Evolutionary conservation across 2,888 invertebrate genomes (phyloP), one percentile per base, ranked within the genome.

Genomic region (Thalpophila matura): DNA sequence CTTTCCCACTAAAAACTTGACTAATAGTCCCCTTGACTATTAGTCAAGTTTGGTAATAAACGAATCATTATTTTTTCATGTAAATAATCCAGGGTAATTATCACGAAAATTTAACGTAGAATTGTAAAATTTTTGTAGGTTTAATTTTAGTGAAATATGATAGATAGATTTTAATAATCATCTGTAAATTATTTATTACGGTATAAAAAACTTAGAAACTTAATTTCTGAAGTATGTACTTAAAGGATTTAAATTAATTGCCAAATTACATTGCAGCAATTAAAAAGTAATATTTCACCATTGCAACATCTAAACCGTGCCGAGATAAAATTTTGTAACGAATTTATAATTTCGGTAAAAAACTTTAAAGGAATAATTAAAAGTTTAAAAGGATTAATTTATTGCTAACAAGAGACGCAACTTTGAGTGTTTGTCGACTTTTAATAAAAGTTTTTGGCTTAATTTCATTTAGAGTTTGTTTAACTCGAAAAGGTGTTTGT

Each of bases 341-440:
- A 61, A 68, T 66, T 60, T 57, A 63, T 54, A 64, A 62, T 72
- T 24, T 20, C 10, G 20, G 68, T 67, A 46, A 65, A 62, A 61
- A 74, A 68, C 54, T 64, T 46, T 46, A 60, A 35, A 43, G 46
- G 74, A 72, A 79, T 72, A 72, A 79, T 79, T 79, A 79, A 60
- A 79, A 79, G 51, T 79, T 63, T 74, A 53, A 49, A 46, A 45
- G 45, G 33, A 65, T 75, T 77, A 74, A 72, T 79, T 79, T 79
- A 77, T 74, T 64, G 49, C 40, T 54, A 61, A 60, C 65, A 43
- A 18, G 53, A 33, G 63, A 66, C 20, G 61, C 10, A 69, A 77
- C 70, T 74, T 73, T 3, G 45, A 26, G 40, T 68, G 51, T 76
- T 70, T 61, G 60, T 67, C 61, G 60, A 63, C 61, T 74, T 58